Evolutionary conservation across 1,140 invertebrate species (phyloP).

Genomic region (Drosophila busckii): DNA sequence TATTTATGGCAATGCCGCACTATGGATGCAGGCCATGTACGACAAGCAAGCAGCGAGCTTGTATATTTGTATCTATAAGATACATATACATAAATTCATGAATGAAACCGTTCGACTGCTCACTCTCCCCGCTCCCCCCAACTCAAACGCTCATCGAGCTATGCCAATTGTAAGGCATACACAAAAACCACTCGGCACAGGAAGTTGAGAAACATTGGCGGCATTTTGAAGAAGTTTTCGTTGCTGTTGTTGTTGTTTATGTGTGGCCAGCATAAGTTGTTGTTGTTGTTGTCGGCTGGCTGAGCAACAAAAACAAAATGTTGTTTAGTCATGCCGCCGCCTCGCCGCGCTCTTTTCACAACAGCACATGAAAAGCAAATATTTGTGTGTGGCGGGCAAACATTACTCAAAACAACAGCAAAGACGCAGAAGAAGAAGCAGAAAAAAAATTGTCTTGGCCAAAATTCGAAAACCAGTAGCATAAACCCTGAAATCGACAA

Average conservation of each 20-base stretch:
- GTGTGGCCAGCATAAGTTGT: constrained; percentile 11
- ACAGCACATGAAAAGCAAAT: constrained; percentile 67
- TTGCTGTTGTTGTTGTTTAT: constrained; percentile 11
- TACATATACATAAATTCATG: constrained; percentile 57
- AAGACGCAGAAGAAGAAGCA: too few relatives aligned
- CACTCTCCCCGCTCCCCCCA: neutral
- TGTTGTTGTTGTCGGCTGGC: constrained; percentile 12
- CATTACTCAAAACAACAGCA: constrained; percentile 15
- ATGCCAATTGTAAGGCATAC: constrained; percentile 66
- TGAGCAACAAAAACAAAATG: constrained; percentile 27
- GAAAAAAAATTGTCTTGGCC: constrained; percentile 41
- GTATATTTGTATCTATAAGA: constrained; percentile 55
- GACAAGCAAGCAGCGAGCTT: constrained; percentile 8
- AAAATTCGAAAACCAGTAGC: constrained; percentile 46
- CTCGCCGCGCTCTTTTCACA: constrained; percentile 55
- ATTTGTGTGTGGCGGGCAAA: constrained; percentile 18
- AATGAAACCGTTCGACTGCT: constrained; percentile 52
- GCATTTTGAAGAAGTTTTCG: constrained; percentile 66
- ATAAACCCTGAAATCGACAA: constrained; percentile 26
- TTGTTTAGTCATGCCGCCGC: constrained; percentile 55
- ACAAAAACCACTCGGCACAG: constrained; percentile 52
- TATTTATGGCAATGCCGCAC: constrained; percentile 71
- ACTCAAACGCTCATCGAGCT: constrained; percentile 3
- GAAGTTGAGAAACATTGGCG: constrained; percentile 69
- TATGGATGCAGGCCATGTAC: constrained; percentile 71